Conservation (phyloP, 2,113 vertebrate genomes). For the Lepisosteus osseus region DNA sequence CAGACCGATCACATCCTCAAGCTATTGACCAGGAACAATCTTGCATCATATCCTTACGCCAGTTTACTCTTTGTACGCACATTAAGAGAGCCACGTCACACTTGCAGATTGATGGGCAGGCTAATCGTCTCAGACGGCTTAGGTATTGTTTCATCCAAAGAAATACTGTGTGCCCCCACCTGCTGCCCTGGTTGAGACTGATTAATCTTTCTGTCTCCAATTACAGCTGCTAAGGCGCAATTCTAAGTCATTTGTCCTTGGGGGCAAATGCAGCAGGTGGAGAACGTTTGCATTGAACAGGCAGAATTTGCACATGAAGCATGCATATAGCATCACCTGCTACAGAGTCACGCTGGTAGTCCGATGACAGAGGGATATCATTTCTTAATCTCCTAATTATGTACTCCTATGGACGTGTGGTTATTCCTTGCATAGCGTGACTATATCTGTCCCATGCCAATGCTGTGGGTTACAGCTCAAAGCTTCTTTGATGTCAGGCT, state of each 20-base stretch:
- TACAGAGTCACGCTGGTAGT: slow-evolving; percentile 39
- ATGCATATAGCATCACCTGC: slow-evolving; percentile 11
- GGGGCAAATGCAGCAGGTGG: slow-evolving; percentile 16
- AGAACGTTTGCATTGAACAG: slow-evolving; percentile 25
- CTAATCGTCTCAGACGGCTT: slow-evolving; percentile 27
- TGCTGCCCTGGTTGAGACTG: slow-evolving; percentile 7
- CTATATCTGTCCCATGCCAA: too few relatives aligned
- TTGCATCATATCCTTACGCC: too few relatives aligned
- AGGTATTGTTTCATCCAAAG: slow-evolving; percentile 30
- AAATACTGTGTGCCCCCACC: slow-evolving; percentile 9
- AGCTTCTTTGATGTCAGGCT: too few relatives aligned
- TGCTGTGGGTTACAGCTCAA: too few relatives aligned
- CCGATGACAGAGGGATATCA: slow-evolving; percentile 37
- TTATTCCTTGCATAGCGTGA: slow-evolving; percentile 22
- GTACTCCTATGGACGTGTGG: slow-evolving; percentile 29
- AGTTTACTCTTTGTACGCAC: too few relatives aligned
- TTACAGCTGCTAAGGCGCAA: slow-evolving; percentile 14
- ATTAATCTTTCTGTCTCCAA: slow-evolving; percentile 12
- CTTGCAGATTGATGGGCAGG: slow-evolving; percentile 26
- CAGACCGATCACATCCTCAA: too few relatives aligned
- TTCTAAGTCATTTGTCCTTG: slow-evolving; percentile 2
- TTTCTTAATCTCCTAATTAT: slow-evolving; percentile 34
- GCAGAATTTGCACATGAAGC: slow-evolving; percentile 27
- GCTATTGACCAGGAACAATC: too few relatives aligned
- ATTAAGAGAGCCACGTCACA: too few relatives aligned